phyloP scores from a whole-genome alignment of 92 coral and sea anemone species.

The Porites rus region DNA sequence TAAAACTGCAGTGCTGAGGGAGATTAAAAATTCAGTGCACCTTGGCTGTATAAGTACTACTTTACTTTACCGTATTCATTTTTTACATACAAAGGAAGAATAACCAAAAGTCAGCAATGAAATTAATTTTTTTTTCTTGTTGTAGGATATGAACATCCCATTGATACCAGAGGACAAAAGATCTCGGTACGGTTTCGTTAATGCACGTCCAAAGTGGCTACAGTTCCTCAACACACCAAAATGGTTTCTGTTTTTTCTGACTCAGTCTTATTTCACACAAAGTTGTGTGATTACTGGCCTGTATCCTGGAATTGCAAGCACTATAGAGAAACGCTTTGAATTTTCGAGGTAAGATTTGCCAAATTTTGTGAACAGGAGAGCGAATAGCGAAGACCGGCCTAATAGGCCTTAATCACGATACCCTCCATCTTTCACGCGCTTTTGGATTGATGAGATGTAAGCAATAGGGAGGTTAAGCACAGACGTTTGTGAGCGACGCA shows the following conservation, averaged over 20 bases:
- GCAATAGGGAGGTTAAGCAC: too few relatives aligned
- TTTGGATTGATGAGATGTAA: too few relatives aligned
- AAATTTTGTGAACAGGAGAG: not conserved
- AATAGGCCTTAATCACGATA: too few relatives aligned
- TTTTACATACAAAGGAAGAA: not conserved
- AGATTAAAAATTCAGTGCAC: too few relatives aligned
- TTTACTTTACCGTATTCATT: too few relatives aligned
- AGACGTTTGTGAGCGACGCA: too few relatives aligned
- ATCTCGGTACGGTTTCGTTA: conserved; percentile 71
- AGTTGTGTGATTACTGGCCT: conserved; percentile 89
- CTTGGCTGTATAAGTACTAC: too few relatives aligned
- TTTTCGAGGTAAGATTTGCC: conserved; percentile 71
- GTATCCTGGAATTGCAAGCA: conserved; percentile 86
- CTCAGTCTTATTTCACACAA: conserved; percentile 81
- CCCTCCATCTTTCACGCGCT: too few relatives aligned
- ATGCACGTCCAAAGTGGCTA: conserved; percentile 78
- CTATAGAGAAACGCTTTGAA: conserved; percentile 89
- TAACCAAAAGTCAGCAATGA: not conserved
- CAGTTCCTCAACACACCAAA: conserved; percentile 87
- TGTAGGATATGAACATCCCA: not conserved
- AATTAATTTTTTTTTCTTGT: not conserved
- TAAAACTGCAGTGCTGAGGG: too few relatives aligned
- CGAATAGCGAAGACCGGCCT: too few relatives aligned
- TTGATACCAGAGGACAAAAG: not conserved
- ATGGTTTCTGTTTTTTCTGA: conserved; percentile 83